Base-by-base conservation (phyloP, 2,113 vertebrate species). In the Montifringilla adamsi region DNA sequence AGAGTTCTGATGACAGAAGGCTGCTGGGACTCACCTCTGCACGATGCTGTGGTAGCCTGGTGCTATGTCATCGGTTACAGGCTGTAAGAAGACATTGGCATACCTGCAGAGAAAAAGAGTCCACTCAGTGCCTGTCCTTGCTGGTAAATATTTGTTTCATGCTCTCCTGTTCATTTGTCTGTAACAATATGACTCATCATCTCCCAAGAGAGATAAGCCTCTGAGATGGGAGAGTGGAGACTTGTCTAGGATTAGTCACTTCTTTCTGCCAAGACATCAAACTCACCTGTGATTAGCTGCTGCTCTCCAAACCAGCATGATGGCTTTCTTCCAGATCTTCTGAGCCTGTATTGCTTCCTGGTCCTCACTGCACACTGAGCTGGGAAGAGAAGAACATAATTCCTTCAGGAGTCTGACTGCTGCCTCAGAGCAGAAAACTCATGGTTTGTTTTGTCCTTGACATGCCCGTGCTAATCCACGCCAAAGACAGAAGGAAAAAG, bases 281-380 rank as follows among this genome's bases (percentile, higher is more conserved):
- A 97, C 96, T 97, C 85, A 99, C 99, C 99, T 99, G 98, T 99
- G 99, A 98, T 99, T 99, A 93, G 99, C 99, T 87, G 99, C 99
- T 55, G 99, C 99, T 97, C 99, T 98, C 99, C 99, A 99, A 91
- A 99, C 99, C 90, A 99, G 97, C 99, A 99, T 99, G 75, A 99
- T 99, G 75, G 99, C 99, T 97, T 99, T 99, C 97, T 99, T 99
- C 99, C 99, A 99, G 95, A 99, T 99, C 97, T 99, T 99, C 96
- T 99, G 99, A 47, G 99, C 99, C 97, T 99, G 99, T 90, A 99
- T 98, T 0, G 99, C 99, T 97, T 99, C 99, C 97, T 99, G 99
- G 97, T 99, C 99, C 95, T 99, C 99, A 87, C 99, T 99, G 91
- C 99, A 99, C 67, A 99, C 99, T 30, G 99, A 99, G 87, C 99